Evolutionary conservation across 2,797 vertebrate species (phyloP).

Genomic region (Anguilla marmorata): DNA sequence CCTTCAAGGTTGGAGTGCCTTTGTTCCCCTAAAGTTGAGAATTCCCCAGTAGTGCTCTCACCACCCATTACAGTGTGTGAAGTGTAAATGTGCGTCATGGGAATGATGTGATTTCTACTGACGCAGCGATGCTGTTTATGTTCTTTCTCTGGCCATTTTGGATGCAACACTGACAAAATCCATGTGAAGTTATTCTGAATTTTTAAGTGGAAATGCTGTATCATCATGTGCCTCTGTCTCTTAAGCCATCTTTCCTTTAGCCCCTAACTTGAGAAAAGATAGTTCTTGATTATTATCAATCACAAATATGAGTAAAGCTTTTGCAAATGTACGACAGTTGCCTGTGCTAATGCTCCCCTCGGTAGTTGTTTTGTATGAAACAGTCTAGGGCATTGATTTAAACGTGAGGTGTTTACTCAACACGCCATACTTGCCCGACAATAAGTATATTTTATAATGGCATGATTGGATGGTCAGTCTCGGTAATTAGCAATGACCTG

Average conservation of each 20-base stretch:
- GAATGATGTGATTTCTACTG: background rate
- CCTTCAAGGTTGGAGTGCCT: background rate
- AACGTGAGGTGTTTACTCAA: background rate
- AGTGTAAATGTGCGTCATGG: background rate
- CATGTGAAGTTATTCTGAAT: slow-evolving; percentile 6
- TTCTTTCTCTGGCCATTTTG: background rate
- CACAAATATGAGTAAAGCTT: background rate
- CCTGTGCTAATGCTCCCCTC: background rate
- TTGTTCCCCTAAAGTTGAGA: background rate
- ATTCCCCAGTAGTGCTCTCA: slow-evolving; percentile 2
- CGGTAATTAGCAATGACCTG: background rate
- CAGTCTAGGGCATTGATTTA: background rate
- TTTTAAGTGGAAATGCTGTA: background rate
- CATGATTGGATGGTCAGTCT: background rate
- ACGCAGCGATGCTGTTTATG: background rate
- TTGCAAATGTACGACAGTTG: background rate
- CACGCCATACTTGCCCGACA: background rate
- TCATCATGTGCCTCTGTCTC: background rate
- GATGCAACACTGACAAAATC: background rate
- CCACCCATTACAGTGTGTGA: background rate
- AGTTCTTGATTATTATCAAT: background rate
- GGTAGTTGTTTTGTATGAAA: background rate
- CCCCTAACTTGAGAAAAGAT: background rate
- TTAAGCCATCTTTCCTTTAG: background rate
- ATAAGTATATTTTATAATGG: background rate